phyloP scores from a whole-genome alignment of 2,113 vertebrate species.

The Gopherus evgoodei region DNA sequence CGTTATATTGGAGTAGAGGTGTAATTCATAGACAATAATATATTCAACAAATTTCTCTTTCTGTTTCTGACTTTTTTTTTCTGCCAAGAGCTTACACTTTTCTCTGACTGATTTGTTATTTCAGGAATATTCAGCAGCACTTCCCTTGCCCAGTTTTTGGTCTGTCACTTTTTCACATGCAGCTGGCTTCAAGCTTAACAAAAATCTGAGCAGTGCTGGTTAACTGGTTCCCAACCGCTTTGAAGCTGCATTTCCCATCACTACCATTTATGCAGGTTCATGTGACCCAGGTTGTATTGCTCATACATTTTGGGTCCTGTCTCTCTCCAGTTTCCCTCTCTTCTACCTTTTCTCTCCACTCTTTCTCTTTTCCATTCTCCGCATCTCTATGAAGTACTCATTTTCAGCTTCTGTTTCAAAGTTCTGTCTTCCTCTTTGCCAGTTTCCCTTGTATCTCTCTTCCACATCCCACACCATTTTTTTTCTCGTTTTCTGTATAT shows the following conservation, averaged over 20 bases:
- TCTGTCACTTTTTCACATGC: not conserved
- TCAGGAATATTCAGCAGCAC: not conserved
- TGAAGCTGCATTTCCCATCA: not conserved
- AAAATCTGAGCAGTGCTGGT: not conserved
- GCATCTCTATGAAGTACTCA: not conserved
- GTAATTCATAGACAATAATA: slow-evolving; percentile 25
- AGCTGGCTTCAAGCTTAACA: not conserved
- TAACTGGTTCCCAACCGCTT: not conserved
- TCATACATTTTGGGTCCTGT: not conserved
- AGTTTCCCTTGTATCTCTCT: not conserved
- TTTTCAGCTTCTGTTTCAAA: not conserved
- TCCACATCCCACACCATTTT: not conserved
- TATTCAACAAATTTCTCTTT: slow-evolving; percentile 10
- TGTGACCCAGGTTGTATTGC: not conserved
- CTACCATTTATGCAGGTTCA: not conserved
- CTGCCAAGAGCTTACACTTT: not conserved
- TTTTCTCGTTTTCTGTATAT: not conserved
- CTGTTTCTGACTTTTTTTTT: slow-evolving; percentile 4
- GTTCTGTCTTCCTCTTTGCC: not conserved
- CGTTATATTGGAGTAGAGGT: too few relatives aligned
- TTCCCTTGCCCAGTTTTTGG: not conserved
- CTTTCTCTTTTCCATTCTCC: not conserved
- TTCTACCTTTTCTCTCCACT: not conserved
- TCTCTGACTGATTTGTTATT: not conserved
- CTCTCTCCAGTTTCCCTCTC: not conserved